Conservation (phyloP, 92 coral and sea anemone species). For the Siderastrea siderea region DNA sequence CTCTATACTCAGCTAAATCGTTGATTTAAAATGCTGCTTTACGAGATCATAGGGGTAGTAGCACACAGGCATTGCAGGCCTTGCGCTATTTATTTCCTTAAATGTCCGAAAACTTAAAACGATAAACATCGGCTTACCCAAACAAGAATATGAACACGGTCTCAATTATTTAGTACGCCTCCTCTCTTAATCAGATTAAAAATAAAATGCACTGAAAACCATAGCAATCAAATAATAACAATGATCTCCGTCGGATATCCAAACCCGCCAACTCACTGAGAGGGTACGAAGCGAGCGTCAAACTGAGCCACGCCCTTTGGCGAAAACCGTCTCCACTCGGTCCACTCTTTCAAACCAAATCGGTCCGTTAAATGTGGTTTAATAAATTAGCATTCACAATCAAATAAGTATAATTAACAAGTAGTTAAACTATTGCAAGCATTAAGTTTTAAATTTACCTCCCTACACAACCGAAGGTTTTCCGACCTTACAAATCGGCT, state of each 20-base stretch:
- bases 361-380: conserved; percentile 30
- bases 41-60: too few relatives aligned
- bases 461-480: background rate
- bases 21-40: too few relatives aligned
- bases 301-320: background rate
- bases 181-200: conserved; percentile 13
- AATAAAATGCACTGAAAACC: background rate
- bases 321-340: background rate
- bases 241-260: background rate
- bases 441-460: background rate
- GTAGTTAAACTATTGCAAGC: background rate
- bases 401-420: conserved; percentile 1
- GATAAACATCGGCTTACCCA: too few relatives aligned
- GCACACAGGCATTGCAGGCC: too few relatives aligned
- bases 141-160: background rate
- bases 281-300: background rate
- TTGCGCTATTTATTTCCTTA: too few relatives aligned
- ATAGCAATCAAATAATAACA: background rate
- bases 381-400: background rate
- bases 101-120: too few relatives aligned
- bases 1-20: background rate
- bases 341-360: background rate
- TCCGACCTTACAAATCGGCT: background rate
- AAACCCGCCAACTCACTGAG: conserved; percentile 4
- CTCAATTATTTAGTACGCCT: background rate